phyloP scores from a whole-genome alignment of 2,888 invertebrate species.

The Microctonus brassicae region DNA sequence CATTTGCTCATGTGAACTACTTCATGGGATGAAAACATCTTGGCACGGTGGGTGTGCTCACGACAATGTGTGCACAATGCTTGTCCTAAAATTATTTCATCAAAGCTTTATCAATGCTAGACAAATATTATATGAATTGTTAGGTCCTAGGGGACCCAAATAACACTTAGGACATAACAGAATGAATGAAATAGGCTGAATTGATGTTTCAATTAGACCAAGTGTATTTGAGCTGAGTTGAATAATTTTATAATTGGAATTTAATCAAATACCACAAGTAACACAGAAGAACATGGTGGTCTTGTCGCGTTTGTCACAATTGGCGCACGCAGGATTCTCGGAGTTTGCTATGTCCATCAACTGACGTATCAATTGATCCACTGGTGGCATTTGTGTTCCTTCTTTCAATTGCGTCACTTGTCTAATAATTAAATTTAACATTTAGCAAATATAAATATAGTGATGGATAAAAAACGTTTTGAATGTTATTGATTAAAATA shows the following conservation, averaged over 20 bases:
- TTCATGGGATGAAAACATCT: conserved; percentile 83
- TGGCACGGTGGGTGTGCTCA: conserved; percentile 81
- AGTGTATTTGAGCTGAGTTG: no score
- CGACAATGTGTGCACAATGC: conserved; percentile 79
- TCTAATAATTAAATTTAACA: conserved; percentile 66
- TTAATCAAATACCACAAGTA: conserved; percentile 75
- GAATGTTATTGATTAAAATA: neutral
- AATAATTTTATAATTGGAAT: neutral
- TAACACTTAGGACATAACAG: no score
- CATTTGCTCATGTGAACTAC: conserved; percentile 81
- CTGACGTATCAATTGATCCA: conserved; percentile 78
- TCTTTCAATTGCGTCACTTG: conserved; percentile 77
- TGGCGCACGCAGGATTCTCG: conserved; percentile 81
- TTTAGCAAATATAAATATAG: no score
- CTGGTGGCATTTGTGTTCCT: conserved; percentile 74
- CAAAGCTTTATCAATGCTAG: no score
- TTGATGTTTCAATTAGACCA: no score
- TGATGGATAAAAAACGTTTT: no score
- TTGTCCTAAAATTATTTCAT: conserved; percentile 72
- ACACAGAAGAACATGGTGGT: conserved; percentile 84
- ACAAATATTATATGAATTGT: no score
- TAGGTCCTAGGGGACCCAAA: no score
- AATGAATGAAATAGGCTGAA: no score
- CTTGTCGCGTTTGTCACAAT: conserved; percentile 81
- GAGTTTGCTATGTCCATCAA: conserved; percentile 80